Evolutionary conservation across 2,113 vertebrate genomes (phyloP).

Genomic region (Eira barbara): DNA sequence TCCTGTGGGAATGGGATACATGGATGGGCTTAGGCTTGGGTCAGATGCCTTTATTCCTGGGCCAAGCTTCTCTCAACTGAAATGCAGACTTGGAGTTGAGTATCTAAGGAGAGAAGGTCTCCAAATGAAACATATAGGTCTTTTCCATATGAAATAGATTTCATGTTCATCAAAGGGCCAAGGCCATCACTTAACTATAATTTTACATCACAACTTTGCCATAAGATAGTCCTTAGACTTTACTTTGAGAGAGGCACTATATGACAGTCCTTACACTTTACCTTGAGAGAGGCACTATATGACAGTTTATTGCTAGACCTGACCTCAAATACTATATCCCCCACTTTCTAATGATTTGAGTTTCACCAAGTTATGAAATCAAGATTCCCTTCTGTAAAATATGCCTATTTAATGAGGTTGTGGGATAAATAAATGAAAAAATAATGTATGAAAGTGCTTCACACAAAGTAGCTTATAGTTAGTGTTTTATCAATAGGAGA

Average conservation of each 20-base stretch:
- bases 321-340: not conserved
- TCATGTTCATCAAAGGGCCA: not conserved
- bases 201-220: not conserved
- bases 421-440: not conserved
- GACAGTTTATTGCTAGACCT: not conserved
- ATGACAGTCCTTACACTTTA: not conserved
- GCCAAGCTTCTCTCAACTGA: not conserved
- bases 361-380: not conserved
- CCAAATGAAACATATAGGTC: not conserved
- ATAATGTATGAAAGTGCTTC: not conserved
- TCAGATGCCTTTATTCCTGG: not conserved
- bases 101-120: not conserved
- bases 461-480: not conserved
- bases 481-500: not conserved
- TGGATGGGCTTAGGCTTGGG: not conserved
- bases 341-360: not conserved
- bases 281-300: not conserved
- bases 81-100: not conserved
- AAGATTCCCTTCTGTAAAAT: not conserved
- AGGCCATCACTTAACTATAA: not conserved
- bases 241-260: not conserved
- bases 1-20: not conserved
- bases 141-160: not conserved
- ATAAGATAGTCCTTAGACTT: not conserved
- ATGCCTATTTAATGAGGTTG: not conserved